Percentiles rank a stretch among this genome's conserved stretches.
These are phyloP conservation scores for Drosophila subpulchrella DNA, from an alignment of 1,140 invertebrate species.

Conservation along the genomic window DNA sequence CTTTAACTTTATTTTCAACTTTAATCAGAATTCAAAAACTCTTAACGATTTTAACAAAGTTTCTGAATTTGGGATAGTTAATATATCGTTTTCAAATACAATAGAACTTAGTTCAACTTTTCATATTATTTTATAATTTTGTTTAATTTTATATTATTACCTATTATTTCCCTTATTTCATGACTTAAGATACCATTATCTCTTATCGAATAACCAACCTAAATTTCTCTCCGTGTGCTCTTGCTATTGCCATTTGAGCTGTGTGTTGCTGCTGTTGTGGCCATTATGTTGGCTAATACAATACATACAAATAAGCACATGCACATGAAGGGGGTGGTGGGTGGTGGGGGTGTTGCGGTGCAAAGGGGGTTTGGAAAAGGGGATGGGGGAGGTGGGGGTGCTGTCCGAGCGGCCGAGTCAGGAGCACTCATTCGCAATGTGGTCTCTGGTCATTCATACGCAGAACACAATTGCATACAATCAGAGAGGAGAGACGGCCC, in stretches of 20 bases:
- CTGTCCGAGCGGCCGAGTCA: slow-evolving; percentile 44
- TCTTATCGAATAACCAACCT: background rate
- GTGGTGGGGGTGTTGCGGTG: slow-evolving; percentile 1
- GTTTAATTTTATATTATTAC: too few species aligned
- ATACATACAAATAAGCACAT: slow-evolving; percentile 81
- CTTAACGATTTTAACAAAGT: too few species aligned
- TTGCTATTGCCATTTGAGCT: slow-evolving; percentile 41
- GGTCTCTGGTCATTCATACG: slow-evolving; percentile 81
- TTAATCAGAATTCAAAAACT: too few species aligned
- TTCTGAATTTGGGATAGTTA: too few species aligned
- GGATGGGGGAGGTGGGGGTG: slow-evolving; percentile 4
- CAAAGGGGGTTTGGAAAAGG: slow-evolving; percentile 1
- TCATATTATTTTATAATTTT: too few species aligned
- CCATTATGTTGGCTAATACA: slow-evolving; percentile 82
- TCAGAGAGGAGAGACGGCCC: slow-evolving; percentile 52
- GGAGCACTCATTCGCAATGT: slow-evolving; percentile 80
- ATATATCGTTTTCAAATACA: too few species aligned
- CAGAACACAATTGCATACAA: slow-evolving; percentile 79
- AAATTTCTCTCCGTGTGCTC: slow-evolving; percentile 8
- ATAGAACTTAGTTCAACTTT: too few species aligned
- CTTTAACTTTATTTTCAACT: too few species aligned
- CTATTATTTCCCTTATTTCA: too few species aligned
- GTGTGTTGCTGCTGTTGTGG: slow-evolving; percentile 50
- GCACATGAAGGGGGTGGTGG: slow-evolving; percentile 29
- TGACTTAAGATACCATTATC: too few species aligned